Conservation (phyloP, 2,888 invertebrate genomes). For the Vesta saturnalis region DNA sequence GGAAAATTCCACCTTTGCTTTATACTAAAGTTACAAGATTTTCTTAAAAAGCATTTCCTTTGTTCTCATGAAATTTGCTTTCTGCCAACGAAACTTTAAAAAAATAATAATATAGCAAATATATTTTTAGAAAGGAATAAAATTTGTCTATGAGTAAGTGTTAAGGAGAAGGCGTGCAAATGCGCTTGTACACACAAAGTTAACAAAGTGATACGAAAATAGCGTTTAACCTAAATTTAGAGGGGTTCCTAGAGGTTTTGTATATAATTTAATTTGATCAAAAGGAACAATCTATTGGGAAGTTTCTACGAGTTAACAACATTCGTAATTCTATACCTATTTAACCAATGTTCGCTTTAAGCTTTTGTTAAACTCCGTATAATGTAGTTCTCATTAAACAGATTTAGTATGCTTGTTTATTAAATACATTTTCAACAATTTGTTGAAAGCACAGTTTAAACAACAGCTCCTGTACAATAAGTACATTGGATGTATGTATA, state of each 20-base stretch:
- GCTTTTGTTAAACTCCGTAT: constrained; percentile 10
- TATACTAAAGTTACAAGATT: constrained; percentile 10
- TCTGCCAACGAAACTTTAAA: constrained; percentile 1
- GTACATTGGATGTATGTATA: too few species aligned
- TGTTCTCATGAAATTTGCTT: constrained; percentile 7
- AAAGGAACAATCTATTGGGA: constrained; percentile 15
- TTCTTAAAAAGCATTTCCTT: constrained; percentile 11
- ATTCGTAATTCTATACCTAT: constrained; percentile 15
- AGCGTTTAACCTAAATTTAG: constrained; percentile 7
- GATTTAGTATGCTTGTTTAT: constrained; percentile 12
- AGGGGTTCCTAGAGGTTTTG: constrained; percentile 5
- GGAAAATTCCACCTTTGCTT: constrained; percentile 15
- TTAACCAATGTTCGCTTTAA: constrained; percentile 15
- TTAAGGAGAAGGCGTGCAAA: not conserved
- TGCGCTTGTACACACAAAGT: not conserved
- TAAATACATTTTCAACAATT: constrained; percentile 11
- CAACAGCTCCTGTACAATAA: too few species aligned
- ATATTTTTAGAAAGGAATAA: not conserved
- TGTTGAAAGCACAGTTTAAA: constrained; percentile 6
- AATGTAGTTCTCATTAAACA: constrained; percentile 12
- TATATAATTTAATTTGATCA: constrained; percentile 15
- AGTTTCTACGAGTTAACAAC: constrained; percentile 1
- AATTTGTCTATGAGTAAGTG: not conserved
- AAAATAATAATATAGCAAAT: not conserved
- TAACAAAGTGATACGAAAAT: not conserved